Evolutionary conservation across 1,140 invertebrate species (phyloP).

Genomic region (Drosophila aff.): DNA sequence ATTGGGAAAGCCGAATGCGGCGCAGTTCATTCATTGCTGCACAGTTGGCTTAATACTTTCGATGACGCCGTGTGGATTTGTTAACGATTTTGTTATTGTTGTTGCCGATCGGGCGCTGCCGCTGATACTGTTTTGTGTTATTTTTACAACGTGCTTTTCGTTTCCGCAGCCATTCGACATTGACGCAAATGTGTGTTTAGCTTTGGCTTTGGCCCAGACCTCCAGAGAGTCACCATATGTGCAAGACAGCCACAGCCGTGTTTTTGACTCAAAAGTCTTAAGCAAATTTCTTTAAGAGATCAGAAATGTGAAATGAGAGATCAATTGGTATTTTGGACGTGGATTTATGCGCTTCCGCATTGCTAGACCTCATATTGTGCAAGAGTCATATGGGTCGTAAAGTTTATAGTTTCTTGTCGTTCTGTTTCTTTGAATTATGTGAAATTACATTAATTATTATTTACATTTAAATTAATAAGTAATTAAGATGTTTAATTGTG

Average conservation of each 20-base stretch:
- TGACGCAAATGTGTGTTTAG: conserved; percentile 69
- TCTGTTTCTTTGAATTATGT: too few relatives aligned
- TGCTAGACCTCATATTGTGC: neutral
- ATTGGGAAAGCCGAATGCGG: conserved; percentile 2
- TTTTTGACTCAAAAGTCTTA: conserved; percentile 50
- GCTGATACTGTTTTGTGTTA: conserved; percentile 58
- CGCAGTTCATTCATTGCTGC: conserved; percentile 63
- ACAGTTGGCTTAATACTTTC: conserved; percentile 60
- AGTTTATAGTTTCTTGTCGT: neutral
- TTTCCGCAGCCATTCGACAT: conserved; percentile 60
- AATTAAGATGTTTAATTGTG: too few relatives aligned
- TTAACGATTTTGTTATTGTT: conserved; percentile 44
- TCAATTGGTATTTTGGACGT: conserved; percentile 20
- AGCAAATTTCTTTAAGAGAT: conserved; percentile 42
- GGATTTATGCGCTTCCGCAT: conserved; percentile 20
- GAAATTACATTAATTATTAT: neutral
- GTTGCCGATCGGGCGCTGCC: conserved; percentile 34
- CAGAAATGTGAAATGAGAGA: neutral
- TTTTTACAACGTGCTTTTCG: conserved; percentile 76
- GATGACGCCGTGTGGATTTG: conserved; percentile 26
- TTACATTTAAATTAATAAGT: neutral
- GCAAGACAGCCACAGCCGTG: conserved; percentile 5
- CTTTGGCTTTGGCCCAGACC: conserved; percentile 20
- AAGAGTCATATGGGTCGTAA: neutral
- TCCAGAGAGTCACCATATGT: conserved; percentile 17